These are phyloP conservation scores for Nysson spinosus DNA, from an alignment of 2,888 invertebrate genomes.

Conservation along the genomic window DNA sequence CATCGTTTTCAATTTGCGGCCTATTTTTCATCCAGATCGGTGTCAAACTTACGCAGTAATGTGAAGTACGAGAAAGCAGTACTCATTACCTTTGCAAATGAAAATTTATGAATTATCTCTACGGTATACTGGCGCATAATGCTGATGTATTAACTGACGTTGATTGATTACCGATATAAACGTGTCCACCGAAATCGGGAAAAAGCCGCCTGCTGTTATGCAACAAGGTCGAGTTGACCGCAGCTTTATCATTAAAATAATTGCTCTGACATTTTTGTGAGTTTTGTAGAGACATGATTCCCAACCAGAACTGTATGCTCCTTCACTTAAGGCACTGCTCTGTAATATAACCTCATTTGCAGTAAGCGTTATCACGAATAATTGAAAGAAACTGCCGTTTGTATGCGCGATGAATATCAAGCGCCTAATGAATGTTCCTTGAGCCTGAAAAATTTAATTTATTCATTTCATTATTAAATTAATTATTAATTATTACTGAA, in stretches of 20 bases:
- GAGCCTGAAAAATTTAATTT: conserved; percentile 8
- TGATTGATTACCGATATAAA: conserved; percentile 6
- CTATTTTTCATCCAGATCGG: too few relatives aligned
- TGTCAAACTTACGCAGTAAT: conserved; percentile 38
- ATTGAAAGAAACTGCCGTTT: conserved; percentile 28
- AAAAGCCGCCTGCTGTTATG: conserved; percentile 47
- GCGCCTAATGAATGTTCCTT: conserved; percentile 28
- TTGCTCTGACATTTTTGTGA: conserved; percentile 8
- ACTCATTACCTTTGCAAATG: conserved; percentile 49
- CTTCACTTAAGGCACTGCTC: conserved; percentile 24
- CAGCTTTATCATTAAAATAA: conserved; percentile 3
- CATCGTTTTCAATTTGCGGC: too few relatives aligned
- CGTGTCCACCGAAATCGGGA: conserved; percentile 40
- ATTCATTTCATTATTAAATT: not conserved
- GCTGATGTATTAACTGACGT: not conserved
- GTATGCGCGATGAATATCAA: conserved; percentile 37
- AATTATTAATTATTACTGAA: conserved; percentile 5
- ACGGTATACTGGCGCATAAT: not conserved
- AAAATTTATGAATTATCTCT: too few relatives aligned
- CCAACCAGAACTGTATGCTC: conserved; percentile 30
- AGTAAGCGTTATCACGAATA: conserved; percentile 38
- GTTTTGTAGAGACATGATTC: not conserved
- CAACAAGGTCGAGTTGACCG: conserved; percentile 18
- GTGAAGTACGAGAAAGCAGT: conserved; percentile 52
- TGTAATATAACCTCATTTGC: conserved; percentile 31